These are phyloP conservation scores for Cephonodes hylas DNA, from an alignment of 2,888 invertebrate species.

Conservation along the genomic window DNA sequence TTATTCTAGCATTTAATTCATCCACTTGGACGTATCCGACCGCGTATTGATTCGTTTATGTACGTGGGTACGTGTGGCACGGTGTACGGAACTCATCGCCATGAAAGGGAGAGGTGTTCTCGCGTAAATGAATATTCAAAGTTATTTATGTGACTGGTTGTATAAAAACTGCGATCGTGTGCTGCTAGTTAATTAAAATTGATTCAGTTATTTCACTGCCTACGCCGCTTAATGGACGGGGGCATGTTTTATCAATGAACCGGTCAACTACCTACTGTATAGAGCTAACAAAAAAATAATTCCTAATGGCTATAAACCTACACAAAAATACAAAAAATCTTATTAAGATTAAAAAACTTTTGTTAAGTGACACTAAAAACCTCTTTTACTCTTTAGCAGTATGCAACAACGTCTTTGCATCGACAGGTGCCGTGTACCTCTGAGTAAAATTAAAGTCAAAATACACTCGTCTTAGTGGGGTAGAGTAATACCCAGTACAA, in stretches of 20 bases:
- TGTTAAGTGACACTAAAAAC: no score
- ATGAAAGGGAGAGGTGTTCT: conserved; percentile 6
- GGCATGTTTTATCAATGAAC: background rate
- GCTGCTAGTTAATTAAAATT: conserved; percentile 8
- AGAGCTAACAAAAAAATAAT: no score
- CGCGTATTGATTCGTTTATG: background rate
- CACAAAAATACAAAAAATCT: no score
- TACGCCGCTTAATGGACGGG: background rate
- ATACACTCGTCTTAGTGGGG: no score
- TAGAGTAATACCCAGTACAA: no score
- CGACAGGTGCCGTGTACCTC: no score
- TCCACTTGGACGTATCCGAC: background rate
- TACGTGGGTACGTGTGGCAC: background rate
- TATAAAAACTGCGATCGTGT: conserved; percentile 13
- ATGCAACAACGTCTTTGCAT: no score
- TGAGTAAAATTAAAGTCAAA: no score
- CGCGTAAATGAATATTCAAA: conserved; percentile 17
- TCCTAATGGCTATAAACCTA: no score
- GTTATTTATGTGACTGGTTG: conserved; percentile 12
- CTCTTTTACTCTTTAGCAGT: no score
- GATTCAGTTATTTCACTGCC: conserved; percentile 5
- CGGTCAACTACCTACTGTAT: background rate
- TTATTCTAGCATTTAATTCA: conserved; percentile 1
- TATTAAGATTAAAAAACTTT: no score
- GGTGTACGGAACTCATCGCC: background rate